These are phyloP conservation scores for Neopelma chrysocephalum DNA, from an alignment of 2,797 vertebrate genomes.

Conservation along the genomic window DNA sequence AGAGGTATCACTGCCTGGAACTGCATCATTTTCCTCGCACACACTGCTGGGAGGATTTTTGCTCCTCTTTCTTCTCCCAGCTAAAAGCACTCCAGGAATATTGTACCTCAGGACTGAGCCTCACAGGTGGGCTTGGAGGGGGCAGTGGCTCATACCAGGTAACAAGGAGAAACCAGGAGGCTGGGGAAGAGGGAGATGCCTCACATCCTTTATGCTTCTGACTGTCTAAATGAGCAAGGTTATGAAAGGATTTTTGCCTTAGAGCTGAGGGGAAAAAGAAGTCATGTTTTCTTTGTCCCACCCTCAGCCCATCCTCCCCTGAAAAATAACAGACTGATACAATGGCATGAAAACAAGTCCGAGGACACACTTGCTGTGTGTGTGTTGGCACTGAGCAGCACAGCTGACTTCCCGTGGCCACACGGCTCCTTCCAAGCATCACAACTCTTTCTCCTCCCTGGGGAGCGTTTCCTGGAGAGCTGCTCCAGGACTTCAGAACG, in stretches of 20 bases:
- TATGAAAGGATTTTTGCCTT: neutral
- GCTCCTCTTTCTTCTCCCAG: neutral
- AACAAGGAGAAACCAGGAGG: neutral
- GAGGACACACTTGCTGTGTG: neutral
- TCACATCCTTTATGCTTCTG: neutral
- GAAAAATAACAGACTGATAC: neutral
- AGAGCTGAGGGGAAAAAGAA: neutral
- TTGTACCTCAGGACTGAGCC: neutral
- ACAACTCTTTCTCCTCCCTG: neutral
- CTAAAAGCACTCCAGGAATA: neutral
- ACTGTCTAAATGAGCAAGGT: neutral
- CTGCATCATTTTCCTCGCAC: neutral
- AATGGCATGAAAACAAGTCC: slow-evolving; percentile 6
- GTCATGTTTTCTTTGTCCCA: neutral
- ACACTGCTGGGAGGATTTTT: neutral
- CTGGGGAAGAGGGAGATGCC: neutral
- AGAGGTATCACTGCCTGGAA: neutral
- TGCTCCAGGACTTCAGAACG: neutral
- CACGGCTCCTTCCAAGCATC: slow-evolving; percentile 3
- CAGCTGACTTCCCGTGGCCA: neutral
- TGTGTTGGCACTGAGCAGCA: slow-evolving; percentile 12
- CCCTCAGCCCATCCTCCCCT: neutral
- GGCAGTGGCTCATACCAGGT: neutral
- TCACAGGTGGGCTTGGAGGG: accelerated
- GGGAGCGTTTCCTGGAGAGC: neutral